phyloP scores from a whole-genome alignment of 2,888 invertebrate genomes.

The Hylaea fasciaria region DNA sequence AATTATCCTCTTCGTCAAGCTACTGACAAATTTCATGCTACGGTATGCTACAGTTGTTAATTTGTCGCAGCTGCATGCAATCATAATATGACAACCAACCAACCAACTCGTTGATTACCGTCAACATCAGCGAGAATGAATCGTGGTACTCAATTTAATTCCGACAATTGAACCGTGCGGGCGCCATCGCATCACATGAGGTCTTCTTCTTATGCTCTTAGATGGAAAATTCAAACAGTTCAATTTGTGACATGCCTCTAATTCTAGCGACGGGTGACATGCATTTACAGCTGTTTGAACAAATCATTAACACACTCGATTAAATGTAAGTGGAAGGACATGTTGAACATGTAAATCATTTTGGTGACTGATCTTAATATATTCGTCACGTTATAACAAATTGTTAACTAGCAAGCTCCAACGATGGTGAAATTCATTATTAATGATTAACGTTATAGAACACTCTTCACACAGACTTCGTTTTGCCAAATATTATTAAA shows the following conservation, averaged over 20 bases:
- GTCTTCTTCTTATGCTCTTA: constrained; percentile 25
- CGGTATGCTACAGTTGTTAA: constrained; percentile 25
- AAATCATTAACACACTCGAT: constrained; percentile 30
- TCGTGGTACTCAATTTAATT: constrained; percentile 69
- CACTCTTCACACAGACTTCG: constrained; percentile 1
- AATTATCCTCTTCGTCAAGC: constrained; percentile 23
- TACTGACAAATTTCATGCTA: constrained; percentile 25
- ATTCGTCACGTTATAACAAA: constrained; percentile 9
- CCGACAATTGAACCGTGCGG: constrained; percentile 62
- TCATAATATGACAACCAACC: constrained; percentile 38
- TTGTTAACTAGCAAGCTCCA: background rate
- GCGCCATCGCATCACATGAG: constrained; percentile 42
- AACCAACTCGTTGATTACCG: constrained; percentile 54
- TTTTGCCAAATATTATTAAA: background rate
- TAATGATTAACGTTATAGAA: background rate
- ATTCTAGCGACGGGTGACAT: constrained; percentile 25
- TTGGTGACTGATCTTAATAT: constrained; percentile 23
- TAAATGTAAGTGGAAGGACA: constrained; percentile 19
- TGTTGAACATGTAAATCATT: constrained; percentile 8
- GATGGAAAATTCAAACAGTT: background rate
- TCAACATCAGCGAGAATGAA: constrained; percentile 49
- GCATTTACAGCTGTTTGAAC: constrained; percentile 29
- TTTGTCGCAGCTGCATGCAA: constrained; percentile 40
- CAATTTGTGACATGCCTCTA: constrained; percentile 31
- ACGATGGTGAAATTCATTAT: background rate